Evolutionary conservation across 2,888 invertebrate genomes (phyloP).

Genomic region (Drosophila nr. medialis): DNA sequence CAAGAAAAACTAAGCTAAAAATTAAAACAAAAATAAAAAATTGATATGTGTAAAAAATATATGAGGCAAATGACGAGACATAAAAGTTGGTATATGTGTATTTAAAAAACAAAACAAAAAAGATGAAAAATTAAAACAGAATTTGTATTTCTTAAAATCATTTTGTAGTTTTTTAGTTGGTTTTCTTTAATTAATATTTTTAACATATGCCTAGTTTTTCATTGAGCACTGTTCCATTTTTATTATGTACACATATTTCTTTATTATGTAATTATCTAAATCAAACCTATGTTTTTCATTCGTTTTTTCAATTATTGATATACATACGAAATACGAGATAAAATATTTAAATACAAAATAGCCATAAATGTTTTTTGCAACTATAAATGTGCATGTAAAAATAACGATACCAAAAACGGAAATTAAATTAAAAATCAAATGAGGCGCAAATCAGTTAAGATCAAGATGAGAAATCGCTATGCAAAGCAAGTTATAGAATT

Average conservation of each 20-base stretch:
- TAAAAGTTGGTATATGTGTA: conserved; percentile 76
- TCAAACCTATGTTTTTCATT: conserved; percentile 30
- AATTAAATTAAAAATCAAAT: conserved; percentile 34
- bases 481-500: conserved; percentile 80
- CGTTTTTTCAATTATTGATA: conserved; percentile 50
- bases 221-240: conserved; percentile 44
- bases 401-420: conserved; percentile 43
- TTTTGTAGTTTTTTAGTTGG: conserved; percentile 17
- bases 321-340: conserved; percentile 55
- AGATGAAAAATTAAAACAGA: neutral
- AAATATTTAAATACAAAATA: conserved; percentile 65
- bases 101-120: conserved; percentile 61
- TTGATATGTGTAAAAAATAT: conserved; percentile 52
- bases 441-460: conserved; percentile 37
- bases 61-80: conserved; percentile 49
- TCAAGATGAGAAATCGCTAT: conserved; percentile 50
- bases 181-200: conserved; percentile 12
- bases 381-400: conserved; percentile 78
- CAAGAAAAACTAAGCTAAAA: conserved; percentile 72
- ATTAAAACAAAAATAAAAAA: conserved; percentile 43
- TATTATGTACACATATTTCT: conserved; percentile 15
- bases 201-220: conserved; percentile 10
- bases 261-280: conserved; percentile 28
- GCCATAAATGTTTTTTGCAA: conserved; percentile 77
- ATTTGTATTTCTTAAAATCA: conserved; percentile 8